phyloP scores from a whole-genome alignment of 2,888 invertebrate species.

The Chorisops tibialis region DNA sequence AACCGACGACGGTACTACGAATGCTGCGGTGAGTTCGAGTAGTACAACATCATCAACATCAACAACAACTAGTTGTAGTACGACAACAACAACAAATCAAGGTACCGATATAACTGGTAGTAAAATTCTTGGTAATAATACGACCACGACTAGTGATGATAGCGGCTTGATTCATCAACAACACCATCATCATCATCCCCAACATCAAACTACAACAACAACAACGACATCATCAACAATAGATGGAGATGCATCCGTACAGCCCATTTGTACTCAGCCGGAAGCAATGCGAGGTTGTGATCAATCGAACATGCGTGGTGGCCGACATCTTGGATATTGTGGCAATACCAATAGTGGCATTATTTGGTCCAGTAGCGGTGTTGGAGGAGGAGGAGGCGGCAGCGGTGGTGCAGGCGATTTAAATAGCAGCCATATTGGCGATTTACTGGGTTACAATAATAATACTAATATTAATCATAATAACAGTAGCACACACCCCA shows the following conservation, averaged over 20 bases:
- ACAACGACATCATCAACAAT: constrained; percentile 24
- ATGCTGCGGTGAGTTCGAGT: constrained; percentile 36
- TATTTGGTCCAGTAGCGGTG: constrained; percentile 5
- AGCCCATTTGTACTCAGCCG: constrained; percentile 51
- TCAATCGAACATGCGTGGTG: constrained; percentile 35
- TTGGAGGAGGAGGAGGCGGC: background rate
- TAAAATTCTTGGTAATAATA: constrained; percentile 24
- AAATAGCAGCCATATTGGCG: constrained; percentile 42
- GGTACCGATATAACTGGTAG: constrained; percentile 18
- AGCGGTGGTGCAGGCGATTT: constrained; percentile 27
- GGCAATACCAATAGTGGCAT: constrained; percentile 16
- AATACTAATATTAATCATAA: constrained; percentile 32
- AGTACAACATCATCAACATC: constrained; percentile 25
- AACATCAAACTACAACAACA: constrained; percentile 32
- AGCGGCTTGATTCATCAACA: constrained; percentile 31
- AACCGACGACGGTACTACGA: constrained; percentile 54
- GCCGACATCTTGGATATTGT: constrained; percentile 41
- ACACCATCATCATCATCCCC: constrained; percentile 25
- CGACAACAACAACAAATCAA: constrained; percentile 29
- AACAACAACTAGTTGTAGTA: constrained; percentile 35
- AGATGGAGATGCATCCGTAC: constrained; percentile 39
- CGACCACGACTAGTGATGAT: constrained; percentile 32
- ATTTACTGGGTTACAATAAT: constrained; percentile 35
- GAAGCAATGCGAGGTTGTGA: constrained; percentile 42
- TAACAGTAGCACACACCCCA: constrained; percentile 33